Conservation (phyloP, 1,140 invertebrate genomes). For the Eurytemora carolleeae region DNA sequence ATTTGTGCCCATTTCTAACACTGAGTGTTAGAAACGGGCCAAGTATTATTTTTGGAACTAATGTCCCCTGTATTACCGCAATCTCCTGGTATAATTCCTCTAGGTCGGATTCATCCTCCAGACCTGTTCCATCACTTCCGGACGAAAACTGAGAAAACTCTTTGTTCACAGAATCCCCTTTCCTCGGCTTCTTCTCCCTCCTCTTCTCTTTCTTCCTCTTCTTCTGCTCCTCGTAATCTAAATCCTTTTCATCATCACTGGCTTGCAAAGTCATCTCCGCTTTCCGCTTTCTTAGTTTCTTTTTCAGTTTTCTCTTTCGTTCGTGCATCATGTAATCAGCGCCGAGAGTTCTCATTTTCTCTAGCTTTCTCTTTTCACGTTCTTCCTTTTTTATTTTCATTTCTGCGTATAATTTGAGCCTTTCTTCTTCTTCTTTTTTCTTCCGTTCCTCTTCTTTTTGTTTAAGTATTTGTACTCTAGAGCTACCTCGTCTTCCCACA, state of each 20-base stretch:
- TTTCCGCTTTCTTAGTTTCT: neutral
- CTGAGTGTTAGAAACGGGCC: too few species aligned
- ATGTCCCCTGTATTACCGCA: constrained; percentile 1
- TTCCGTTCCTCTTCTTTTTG: constrained; percentile 6
- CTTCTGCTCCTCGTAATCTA: constrained; percentile 14
- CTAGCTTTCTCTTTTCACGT: constrained; percentile 7
- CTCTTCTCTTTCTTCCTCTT: constrained; percentile 31
- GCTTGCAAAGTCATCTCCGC: neutral
- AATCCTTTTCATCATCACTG: constrained; percentile 5
- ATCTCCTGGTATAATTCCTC: constrained; percentile 8
- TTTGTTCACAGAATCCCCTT: constrained; percentile 12
- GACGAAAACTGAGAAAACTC: constrained; percentile 14
- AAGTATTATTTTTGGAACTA: too few species aligned
- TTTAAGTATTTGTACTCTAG: neutral
- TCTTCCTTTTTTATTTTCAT: constrained; percentile 19
- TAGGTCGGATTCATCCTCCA: constrained; percentile 16
- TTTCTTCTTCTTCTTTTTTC: constrained; percentile 19
- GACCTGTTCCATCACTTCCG: constrained; percentile 16
- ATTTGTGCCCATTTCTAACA: constrained; percentile 5
- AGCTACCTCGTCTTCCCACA: neutral
- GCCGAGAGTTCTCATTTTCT: neutral
- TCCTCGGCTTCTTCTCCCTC: constrained; percentile 24
- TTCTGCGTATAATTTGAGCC: constrained; percentile 3
- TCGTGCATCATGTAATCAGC: neutral
- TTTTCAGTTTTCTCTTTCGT: neutral